phyloP scores from a whole-genome alignment of 2,797 vertebrate genomes.

The Myioborus melanocephalus region DNA sequence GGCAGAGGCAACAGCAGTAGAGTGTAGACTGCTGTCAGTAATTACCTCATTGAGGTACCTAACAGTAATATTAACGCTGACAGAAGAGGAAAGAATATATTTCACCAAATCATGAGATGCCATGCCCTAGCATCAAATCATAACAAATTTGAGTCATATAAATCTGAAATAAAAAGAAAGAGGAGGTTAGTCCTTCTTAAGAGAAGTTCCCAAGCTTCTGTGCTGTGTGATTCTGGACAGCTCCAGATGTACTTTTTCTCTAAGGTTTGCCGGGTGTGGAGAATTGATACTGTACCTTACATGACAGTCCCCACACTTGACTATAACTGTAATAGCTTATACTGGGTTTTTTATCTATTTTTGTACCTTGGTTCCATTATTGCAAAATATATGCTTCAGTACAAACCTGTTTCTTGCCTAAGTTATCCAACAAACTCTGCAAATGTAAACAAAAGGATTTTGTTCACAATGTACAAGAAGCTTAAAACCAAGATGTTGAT shows the following conservation, averaged over 20 bases:
- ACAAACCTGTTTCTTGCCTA: not conserved
- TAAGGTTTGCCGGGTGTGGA: not conserved
- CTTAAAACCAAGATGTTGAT: not conserved
- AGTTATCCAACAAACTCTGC: not conserved
- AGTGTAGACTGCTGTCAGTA: not conserved
- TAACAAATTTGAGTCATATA: not conserved
- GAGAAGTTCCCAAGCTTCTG: not conserved
- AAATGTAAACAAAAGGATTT: not conserved
- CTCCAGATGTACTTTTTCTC: not conserved
- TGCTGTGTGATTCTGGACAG: not conserved
- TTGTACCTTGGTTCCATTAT: not conserved
- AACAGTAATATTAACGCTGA: not conserved
- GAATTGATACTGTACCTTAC: rapidly evolving
- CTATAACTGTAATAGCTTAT: not conserved
- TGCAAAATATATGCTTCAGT: not conserved
- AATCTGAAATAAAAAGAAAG: not conserved
- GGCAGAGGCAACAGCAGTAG: not conserved
- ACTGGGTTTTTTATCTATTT: not conserved
- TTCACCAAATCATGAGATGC: not conserved
- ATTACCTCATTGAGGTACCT: not conserved
- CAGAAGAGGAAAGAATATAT: not conserved
- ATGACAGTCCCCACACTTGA: not conserved
- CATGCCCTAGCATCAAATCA: not conserved
- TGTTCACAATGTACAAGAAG: not conserved
- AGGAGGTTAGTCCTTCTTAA: not conserved